Evolutionary conservation across 30 jellyfish, hydroid and myxozoan genomes (phyloP), one percentile per base, ranked within the genome.

Genomic region (Hydractinia echinata): DNA sequence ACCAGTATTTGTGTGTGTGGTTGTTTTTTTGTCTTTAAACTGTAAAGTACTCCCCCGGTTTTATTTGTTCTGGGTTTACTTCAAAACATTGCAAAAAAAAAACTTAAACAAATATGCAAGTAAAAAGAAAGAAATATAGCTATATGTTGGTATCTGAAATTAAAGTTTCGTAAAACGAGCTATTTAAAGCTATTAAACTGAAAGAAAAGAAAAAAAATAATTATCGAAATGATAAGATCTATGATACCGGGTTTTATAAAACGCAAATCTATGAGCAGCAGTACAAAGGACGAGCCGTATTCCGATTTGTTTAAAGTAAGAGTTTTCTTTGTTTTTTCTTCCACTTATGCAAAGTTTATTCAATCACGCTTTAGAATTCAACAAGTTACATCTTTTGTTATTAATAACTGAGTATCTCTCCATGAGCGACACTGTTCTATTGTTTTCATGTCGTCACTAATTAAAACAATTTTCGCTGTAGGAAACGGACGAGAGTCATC

Each of bases 401-500:
- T 64, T 64, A 51, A 64, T 64, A 64, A 64, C 74, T n/a, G 74
- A 64, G 74, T n/a, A n/a, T 64, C 74, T 64, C 74, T 64, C 74
- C 18, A 64, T 64, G 74, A 64, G 39, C 74, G 74, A 6, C 74
- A 51, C 74, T 64, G 83, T 74, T 20, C 48, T 20, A 51, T 74
- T 49, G 66, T 74, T 30, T 74, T 74, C 72, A 49, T 74, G 83
- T 74, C 83, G 68, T 74, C 83, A 74, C 66, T 50, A 8, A 30
- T 20, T 74, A 66, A 74, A 74, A 74, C 83, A 74, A 74, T 54
- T n/a, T 55, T 58, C 69, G 83, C 68, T 74, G 62, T n/a, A 74
- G 83, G 66, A 50, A 74, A 58, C 83, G 83, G 66, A n/a, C 50
- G 39, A 51, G 74, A 64, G 74, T 64, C 74, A 64, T 64, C 74